Base-by-base conservation (phyloP, 2,888 invertebrate genomes). In the Fissipunctia ypsillon region DNA sequence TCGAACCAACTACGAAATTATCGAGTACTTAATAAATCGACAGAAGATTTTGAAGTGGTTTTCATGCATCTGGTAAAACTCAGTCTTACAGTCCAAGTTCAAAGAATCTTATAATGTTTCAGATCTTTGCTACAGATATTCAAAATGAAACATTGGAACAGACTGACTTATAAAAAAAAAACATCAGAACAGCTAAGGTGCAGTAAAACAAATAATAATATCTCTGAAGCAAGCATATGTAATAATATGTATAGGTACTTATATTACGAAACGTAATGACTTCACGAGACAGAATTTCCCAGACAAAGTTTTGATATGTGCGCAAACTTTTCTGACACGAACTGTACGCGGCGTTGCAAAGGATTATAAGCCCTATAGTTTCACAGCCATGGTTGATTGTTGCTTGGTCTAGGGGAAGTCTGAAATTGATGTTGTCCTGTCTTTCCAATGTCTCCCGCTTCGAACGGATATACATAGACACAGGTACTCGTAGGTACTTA, bases 401-500 rank as follows among this genome's bases (percentile, higher is more conserved):
- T 28, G 57, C 60, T 48, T 76, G 64, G n/a, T 7, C 14, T 43
- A 28, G 10, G 25, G 10, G 5, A 28, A 12, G n/a, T 52, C 61
- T 73, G 78, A 65, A 65, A 73, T 78, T 66, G 52, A 84, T 83
- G 70, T 66, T 57, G 54, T 56, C 60, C 67, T 72, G 78, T 75
- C 61, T 81, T 70, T 48, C n/a, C 69, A 57, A 64, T 66, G 69
- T 84, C 78, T 78, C 84, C 73, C 63, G 69, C 78, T 59, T 66
- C 54, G 75, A 35, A 73, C 52, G 31, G 52, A 69, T 75, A 75
- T 50, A 80, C 12, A 65, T 76, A 73, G 48, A 54, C 64, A 31
- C 67, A 61, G 43, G 35, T 50, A 88, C 14, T 43, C 50, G 48
- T 52, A 87, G 91, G 41, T 50, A 88, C 91, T 89, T 78, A 92